Base-by-base conservation (phyloP, 2,113 vertebrate species). In the Natator depressus region DNA sequence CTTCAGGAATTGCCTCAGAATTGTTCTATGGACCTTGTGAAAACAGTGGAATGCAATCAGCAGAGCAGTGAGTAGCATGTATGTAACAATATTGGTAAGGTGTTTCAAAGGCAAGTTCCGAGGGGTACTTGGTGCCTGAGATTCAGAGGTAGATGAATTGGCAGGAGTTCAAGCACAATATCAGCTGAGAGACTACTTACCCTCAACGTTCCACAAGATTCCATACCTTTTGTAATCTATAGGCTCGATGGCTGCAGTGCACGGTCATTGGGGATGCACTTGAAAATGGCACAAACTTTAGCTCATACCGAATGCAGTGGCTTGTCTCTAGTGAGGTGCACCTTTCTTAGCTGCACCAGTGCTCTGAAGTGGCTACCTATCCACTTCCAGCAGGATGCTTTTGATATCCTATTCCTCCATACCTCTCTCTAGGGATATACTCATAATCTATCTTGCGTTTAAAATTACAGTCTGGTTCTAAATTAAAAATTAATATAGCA, bases 181-280 rank as follows among this genome's bases (percentile, higher is more conserved):
- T 8, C 2, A 88, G 13, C 1, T 20, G 0, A 3, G 2, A 6
- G 85, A 54, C 2, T 88, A n/a, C n/a, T 38, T 42, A 38, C 19
- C n/a, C n/a, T 42, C 69, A 75, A 24, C 5, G 20, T 35, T 47
- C 75, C 11, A 27, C 22, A 47, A 14, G 22, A 46, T 22, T 75
- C 38, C 38, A n/a, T 17, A 10, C 4, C 16, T 72, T 62, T 72
- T 38, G 9, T 72, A 72, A 38, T 17, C 35, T 72, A 72, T 4
- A 38, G 10, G 17, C n/a, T 72, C 19, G 20, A n/a, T n/a, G 16
- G 8, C 8, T 69, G 35, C 35, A 38, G 65, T 19, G 57, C 57
- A 31, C 27, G 8, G 19, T 20, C n/a, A 38, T 72, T 38, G n/a
- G 19, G 65, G n/a, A 38, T 38, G 2, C n/a, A 72, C 9, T 72